Base-by-base conservation (phyloP, 2,888 invertebrate genomes). In the Glaucopsyche alexis region DNA sequence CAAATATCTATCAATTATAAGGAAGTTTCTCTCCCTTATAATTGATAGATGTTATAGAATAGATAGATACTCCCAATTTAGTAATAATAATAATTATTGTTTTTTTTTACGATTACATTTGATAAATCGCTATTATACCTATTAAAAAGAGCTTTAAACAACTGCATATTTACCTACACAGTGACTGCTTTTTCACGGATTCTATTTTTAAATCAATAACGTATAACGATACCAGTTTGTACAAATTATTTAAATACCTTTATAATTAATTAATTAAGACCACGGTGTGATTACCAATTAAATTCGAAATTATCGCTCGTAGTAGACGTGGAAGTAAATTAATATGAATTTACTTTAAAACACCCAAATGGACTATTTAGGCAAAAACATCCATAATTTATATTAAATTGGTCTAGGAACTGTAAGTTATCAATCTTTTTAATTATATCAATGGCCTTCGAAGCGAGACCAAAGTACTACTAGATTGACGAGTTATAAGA, bases 391-490 rank as follows among this genome's bases (percentile, higher is more conserved):
- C 45, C 66, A 67, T 72, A 67, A 71, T 71, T 66, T 55, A 60
- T 74, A 55, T 75, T 67, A 74, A 74, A 77, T 76, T 75, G 73
- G 77, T 74, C 73, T 74, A 72, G 47, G 72, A 76, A 75, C 76
- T 75, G 73, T 77, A 74, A 76, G 76, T 76, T 77, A 76, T 75
- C 74, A 77, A 74, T 77, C 77, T 75, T 77, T 70, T 75, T 75
- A 76, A 77, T 77, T 77, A 77, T 75, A 76, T 72, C 69, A 73
- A 69, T 73, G 77, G 75, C 77, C 77, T 77, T 77, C 76, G 73
- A 72, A 73, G 55, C 52, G 73, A 76, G 71, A 72, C 75, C 74
- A 74, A 71, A 65, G 73, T 76, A 75, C 71, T 75, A 72, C 73
- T 74, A 76, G 77, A 75, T 66, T 64, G 72, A 77, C 77, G 74